Conservation (phyloP, 2,113 vertebrate genomes). For the Xenus cinereus region DNA sequence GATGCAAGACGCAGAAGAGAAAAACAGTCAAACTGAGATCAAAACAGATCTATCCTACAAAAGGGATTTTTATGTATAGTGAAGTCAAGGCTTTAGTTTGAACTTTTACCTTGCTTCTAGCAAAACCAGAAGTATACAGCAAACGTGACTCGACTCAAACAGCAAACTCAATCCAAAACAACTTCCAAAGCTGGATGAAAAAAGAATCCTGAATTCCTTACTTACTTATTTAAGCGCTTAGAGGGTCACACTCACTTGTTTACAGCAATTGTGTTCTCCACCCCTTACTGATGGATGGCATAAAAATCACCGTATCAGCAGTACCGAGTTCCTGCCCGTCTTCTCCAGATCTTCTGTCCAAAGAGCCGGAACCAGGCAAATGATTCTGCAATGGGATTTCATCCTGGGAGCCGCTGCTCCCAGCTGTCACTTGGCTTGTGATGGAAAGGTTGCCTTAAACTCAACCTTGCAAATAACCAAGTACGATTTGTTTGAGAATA, state of each 20-base stretch:
- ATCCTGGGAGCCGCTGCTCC: not conserved
- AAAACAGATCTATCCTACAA: not conserved
- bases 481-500: not conserved
- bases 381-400: not conserved
- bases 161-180: not conserved
- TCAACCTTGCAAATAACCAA: not conserved
- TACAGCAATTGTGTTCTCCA: not conserved
- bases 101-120: not conserved
- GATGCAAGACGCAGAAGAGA: not conserved
- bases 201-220: not conserved
- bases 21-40: not conserved
- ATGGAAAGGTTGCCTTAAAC: not conserved
- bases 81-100: not conserved
- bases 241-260: not conserved
- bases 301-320: not conserved
- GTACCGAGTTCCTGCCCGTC: accelerated
- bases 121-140: not conserved
- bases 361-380: not conserved
- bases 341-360: not conserved
- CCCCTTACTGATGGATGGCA: not conserved
- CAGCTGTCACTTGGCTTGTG: not conserved
- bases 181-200: not conserved
- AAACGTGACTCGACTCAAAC: not conserved
- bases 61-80: not conserved
- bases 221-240: not conserved